Conservation (phyloP, 2,888 invertebrate species). For the Escarpia spicata region DNA sequence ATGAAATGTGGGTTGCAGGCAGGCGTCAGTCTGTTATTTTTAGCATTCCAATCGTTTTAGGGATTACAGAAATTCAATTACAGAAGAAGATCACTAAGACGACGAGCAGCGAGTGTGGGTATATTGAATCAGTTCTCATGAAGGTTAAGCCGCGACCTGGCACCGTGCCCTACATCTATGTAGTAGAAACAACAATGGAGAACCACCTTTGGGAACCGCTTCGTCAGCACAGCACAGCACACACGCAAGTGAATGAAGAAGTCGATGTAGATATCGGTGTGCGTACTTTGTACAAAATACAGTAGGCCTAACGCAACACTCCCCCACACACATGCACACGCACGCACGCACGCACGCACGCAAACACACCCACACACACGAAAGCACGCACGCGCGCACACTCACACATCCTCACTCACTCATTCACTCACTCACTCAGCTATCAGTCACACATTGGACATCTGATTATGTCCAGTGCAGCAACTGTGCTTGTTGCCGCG, state of each 20-base stretch:
- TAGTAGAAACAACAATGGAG: background rate
- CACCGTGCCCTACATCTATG: background rate
- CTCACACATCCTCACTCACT: background rate
- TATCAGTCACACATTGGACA: background rate
- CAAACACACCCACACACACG: too few relatives aligned
- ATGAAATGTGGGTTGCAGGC: background rate
- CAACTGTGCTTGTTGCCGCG: background rate
- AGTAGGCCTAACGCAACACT: too few relatives aligned
- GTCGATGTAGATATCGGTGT: too few relatives aligned
- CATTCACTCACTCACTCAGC: background rate
- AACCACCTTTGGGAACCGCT: background rate
- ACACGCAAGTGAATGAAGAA: too few relatives aligned
- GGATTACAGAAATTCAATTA: background rate
- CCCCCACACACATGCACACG: too few relatives aligned
- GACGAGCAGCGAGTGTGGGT: background rate
- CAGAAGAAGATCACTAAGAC: background rate
- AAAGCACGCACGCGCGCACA: background rate
- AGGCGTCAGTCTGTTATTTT: background rate
- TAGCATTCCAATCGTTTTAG: background rate
- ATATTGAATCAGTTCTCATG: background rate
- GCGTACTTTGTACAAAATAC: too few relatives aligned
- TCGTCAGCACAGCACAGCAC: too few relatives aligned
- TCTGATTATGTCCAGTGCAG: background rate
- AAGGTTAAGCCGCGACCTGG: background rate
- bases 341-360: too few relatives aligned